These are phyloP conservation scores for Bambusicola thoracicus DNA, from an alignment of 2,113 vertebrate genomes.

Conservation along the genomic window DNA sequence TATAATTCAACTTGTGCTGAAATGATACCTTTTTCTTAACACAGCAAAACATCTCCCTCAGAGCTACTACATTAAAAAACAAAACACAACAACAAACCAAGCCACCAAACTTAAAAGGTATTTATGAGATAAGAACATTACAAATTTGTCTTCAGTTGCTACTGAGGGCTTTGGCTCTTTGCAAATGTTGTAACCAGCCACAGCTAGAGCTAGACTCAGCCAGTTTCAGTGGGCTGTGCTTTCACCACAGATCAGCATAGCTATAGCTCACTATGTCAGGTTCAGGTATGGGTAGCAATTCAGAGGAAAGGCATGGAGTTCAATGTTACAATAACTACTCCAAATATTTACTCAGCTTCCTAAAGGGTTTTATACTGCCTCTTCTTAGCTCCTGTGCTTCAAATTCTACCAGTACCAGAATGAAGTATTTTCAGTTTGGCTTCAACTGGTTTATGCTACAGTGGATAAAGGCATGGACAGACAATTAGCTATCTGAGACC, in stretches of 20 bases:
- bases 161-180: neutral
- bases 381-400: neutral
- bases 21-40: neutral
- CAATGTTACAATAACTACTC: neutral
- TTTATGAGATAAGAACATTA: neutral
- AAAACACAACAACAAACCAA: neutral
- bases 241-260: neutral
- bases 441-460: neutral
- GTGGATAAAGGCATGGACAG: neutral
- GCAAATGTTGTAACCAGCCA: neutral
- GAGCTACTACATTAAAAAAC: neutral
- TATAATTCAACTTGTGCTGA: neutral
- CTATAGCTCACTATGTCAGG: neutral
- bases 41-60: neutral
- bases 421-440: neutral
- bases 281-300: neutral
- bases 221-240: neutral
- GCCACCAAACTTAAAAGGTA: neutral
- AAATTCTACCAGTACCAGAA: neutral
- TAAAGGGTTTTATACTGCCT: slow-evolving; percentile 3
- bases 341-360: slow-evolving; percentile 39
- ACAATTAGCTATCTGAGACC: neutral
- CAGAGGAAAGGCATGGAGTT: neutral
- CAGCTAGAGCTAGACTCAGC: neutral
- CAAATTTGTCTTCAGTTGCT: neutral